Evolutionary conservation across 2,113 vertebrate genomes (phyloP), one percentile per base, ranked within the genome.

Genomic region (Charina bottae): DNA sequence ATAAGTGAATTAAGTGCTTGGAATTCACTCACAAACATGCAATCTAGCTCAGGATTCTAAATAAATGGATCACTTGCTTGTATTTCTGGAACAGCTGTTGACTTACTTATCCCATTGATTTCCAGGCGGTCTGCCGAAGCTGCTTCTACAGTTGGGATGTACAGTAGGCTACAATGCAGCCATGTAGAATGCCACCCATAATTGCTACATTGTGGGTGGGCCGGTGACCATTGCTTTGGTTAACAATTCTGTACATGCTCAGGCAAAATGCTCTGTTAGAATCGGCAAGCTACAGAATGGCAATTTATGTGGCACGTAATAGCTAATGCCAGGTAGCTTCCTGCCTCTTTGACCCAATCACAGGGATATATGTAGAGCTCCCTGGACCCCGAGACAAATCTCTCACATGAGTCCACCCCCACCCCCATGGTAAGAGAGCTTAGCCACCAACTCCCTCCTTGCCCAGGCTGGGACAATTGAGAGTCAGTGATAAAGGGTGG

Each of bases 171-270:
- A 8, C 60, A 88, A 15, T 56, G 91, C 5, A 17, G 26, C 24
- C 78, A 21, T 4, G 1, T 0, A 0, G 19, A 84, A 46, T 0
- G 37, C 15, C n/a, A 17, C n/a, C 13, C 17, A 33, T 17, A 62
- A 6, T 4, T 9, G 19, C 10, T 0, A 0, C 21, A 62, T 26
- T 58, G 54, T 33, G 78, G n/a, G 68, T 15, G 3, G 55, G 33
- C 21, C 54, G 26, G 21, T 23, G 13, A 26, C 64, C 11, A 42
- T 55, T 33, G 21, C 7, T 33, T 89, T 72, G 9, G 26, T 55
- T 78, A 78, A n/a, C n/a, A 72, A 7, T 72, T 33, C n/a, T 72
- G n/a, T 72, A 6, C 17, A n/a, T 72, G 64, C 64, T n/a, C 64
- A 72, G 2, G 28, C 5, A 72, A 72, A 72, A 72, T 72, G n/a